phyloP scores from a whole-genome alignment of 2,113 vertebrate genomes.

The Fregata magnificens region DNA sequence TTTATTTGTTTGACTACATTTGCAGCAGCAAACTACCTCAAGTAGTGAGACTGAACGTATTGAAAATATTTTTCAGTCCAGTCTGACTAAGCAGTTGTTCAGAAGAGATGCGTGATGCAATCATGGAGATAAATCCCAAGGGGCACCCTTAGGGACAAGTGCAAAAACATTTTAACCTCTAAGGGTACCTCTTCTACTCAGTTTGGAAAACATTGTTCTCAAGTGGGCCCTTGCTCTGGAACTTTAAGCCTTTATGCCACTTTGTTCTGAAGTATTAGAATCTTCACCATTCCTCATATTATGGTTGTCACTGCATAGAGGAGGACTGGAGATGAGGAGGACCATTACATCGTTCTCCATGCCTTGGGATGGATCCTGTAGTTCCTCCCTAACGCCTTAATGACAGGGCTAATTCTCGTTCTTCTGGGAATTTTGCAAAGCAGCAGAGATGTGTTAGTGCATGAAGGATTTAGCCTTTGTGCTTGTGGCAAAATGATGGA shows the following conservation, averaged over 20 bases:
- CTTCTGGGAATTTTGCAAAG: background rate
- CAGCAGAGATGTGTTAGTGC: background rate
- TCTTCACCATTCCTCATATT: background rate
- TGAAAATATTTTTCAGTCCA: background rate
- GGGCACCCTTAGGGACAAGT: background rate
- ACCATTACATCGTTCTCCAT: background rate
- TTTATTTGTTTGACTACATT: background rate
- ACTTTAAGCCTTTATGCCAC: background rate
- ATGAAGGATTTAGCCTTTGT: background rate
- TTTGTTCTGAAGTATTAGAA: background rate
- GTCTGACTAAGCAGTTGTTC: background rate
- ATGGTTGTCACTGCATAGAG: background rate
- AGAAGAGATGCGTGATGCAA: background rate
- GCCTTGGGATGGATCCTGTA: background rate
- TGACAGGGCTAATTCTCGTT: background rate
- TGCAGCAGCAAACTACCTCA: background rate
- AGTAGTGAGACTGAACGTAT: background rate
- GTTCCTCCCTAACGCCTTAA: background rate
- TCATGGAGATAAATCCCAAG: background rate
- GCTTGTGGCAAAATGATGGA: background rate
- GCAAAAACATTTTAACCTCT: background rate
- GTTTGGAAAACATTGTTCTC: background rate
- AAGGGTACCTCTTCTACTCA: background rate
- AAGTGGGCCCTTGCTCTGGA: background rate
- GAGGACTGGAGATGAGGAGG: background rate